Percentiles rank a stretch among this genome's conserved stretches.
These are phyloP conservation scores for Dexiosoma caninum DNA, from an alignment of 2,888 invertebrate species.

Conservation along the genomic window DNA sequence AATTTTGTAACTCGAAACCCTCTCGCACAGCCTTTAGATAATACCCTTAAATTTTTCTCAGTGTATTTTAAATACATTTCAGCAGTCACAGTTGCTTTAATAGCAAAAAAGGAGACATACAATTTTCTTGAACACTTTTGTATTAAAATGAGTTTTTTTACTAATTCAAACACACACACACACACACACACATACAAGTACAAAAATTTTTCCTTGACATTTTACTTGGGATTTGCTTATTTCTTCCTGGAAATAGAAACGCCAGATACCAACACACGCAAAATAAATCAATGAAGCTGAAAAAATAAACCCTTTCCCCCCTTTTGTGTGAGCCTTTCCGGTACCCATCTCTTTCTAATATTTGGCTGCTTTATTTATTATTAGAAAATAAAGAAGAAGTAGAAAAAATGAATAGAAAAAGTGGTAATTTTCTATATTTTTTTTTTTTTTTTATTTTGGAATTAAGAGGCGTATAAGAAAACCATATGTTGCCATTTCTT, in stretches of 20 bases:
- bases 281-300: conserved; percentile 42
- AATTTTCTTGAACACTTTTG: conserved; percentile 38
- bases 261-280: neutral
- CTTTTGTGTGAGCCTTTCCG: neutral
- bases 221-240: neutral
- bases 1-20: too few relatives aligned
- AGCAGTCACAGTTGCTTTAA: neutral
- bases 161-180: neutral
- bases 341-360: neutral
- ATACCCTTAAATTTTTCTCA: neutral
- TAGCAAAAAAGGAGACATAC: neutral
- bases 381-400: neutral
- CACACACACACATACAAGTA: neutral
- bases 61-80: neutral
- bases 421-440: too few relatives aligned
- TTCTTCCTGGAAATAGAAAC: neutral
- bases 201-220: too few relatives aligned
- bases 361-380: conserved; percentile 11
- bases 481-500: conserved; percentile 71
- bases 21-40: too few relatives aligned
- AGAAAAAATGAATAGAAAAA: neutral
- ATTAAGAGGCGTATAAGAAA: conserved; percentile 3
- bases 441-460: too few relatives aligned
- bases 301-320: conserved; percentile 32
- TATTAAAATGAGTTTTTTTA: conserved; percentile 44